Base-by-base conservation (phyloP, 2,113 vertebrate genomes). In the Neofelis nebulosa region DNA sequence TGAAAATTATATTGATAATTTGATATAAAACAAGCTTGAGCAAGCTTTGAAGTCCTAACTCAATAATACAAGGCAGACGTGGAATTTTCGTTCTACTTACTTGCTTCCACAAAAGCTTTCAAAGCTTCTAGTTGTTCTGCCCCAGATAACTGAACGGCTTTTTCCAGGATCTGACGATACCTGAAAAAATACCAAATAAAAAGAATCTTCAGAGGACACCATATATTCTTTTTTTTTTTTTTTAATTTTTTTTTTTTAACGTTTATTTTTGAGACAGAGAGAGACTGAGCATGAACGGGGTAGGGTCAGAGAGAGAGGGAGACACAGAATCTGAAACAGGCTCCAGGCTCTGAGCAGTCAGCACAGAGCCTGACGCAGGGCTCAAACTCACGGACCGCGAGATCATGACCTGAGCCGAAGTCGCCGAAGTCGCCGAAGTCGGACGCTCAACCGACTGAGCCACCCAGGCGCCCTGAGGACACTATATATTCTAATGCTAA, bases 51-150 rank as follows among this genome's bases (percentile, higher is more conserved):
- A 66, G 80, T 41, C 12, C n/a, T 80, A 84, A n/a, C 5, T 98
- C 57, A 91, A 52, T 23, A 79, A 71, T 0, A n/a, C 5, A 66
- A 87, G 87, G 7, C 57, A 97, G 97, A 19, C 80, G 89, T 1
- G 6, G 14, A 91, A 52, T 0, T 57, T 52, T n/a, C 93, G 68
- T 68, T 18, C 33, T 90, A 98, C 99, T 99, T 99, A 99, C 99
- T 99, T 98, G 99, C 99, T 99, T 99, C 99, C 93, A 99, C 99
- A 99, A 99, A 99, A 92, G 99, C 99, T 99, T 99, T 99, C 97
- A 99, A 98, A 96, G 99, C 99, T 97, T 99, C 99, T 93, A 99
- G 99, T 73, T 99, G 99, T 73, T 99, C 99, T 65, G 98, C 98
- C 93, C 99, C 99, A 1, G 98, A 99, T 68, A 99, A 99, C 98